Base-by-base conservation (phyloP, 2,113 vertebrate species). In the Lamprologus callipterus region DNA sequence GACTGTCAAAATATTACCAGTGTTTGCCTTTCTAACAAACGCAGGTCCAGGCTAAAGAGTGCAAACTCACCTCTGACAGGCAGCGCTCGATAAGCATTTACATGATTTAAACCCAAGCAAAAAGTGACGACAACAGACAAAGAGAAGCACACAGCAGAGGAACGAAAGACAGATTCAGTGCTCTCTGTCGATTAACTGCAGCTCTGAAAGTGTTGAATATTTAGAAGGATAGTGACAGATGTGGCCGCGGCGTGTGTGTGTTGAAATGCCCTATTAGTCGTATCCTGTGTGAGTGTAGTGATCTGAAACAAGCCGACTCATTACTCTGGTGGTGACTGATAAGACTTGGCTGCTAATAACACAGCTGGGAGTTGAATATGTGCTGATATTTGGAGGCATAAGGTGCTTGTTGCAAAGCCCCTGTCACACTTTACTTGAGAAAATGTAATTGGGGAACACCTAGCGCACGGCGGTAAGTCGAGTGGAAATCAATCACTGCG, bases 241-340 rank as follows among this genome's bases (percentile, higher is more conserved):
- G 88, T 37, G 90, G 60, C 93, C 40, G 11, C 11, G 3, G 57
- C 0, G 19, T 65, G 95, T 91, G 63, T 70, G 92, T 79, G 95
- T 91, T 94, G 95, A 95, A 88, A 68, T 82, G 90, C 88, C 91
- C 93, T 92, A 95, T 95, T 96, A 96, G 92, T 94, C 90, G 89
- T 91, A 91, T 93, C 94, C 95, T 90, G 94, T 93, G 92, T 85
- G 88, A 92, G 88, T 17, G 87, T 78, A 73, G 90, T 88, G 92
- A 94, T 95, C 93, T 94, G 87, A 93, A 95, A 90, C 94, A 93
- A 93, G 75, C 92, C 17, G 19, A 88, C 94, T 95, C 93, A 95
- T 95, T 95, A 95, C 91, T 92, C 91, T 85, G 87, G 83, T 92
- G 95, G 68, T 93, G 95, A 96, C 91, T 92, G 95, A 96, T 93